A percentile compares a stretch with the other conserved stretches of the same genome.
phyloP scores from a whole-genome alignment of 2,888 invertebrate genomes.

The Dusona sp. region DNA sequence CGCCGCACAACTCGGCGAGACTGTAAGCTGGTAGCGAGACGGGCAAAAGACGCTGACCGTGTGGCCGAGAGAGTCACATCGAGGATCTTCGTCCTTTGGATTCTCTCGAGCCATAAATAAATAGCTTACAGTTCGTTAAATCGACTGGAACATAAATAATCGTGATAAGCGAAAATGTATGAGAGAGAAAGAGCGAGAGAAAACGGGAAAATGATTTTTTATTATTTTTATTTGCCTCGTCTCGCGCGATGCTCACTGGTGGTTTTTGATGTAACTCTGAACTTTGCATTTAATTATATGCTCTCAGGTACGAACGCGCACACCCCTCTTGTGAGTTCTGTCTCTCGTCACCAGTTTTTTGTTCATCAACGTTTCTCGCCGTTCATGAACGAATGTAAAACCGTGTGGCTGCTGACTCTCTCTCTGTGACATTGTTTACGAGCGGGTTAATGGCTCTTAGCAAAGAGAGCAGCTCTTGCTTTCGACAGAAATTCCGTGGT shows the following conservation, averaged over 20 bases:
- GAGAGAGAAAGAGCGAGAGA: constrained; percentile 38
- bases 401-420: neutral
- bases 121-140: constrained; percentile 69
- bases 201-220: constrained; percentile 39
- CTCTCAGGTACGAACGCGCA: constrained; percentile 2
- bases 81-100: constrained; percentile 45
- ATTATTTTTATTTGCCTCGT: constrained; percentile 22
- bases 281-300: constrained; percentile 55
- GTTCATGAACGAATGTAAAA: constrained; percentile 47
- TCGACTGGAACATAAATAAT: constrained; percentile 68
- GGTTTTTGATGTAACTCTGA: constrained; percentile 58
- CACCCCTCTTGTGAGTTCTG: constrained; percentile 19
- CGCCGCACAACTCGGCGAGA: constrained; percentile 36
- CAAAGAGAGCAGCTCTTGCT: constrained; percentile 31
- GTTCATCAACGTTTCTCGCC: constrained; percentile 46
- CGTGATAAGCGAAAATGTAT: constrained; percentile 62
- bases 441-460: constrained; percentile 55
- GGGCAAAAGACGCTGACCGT: constrained; percentile 37
- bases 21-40: constrained; percentile 26
- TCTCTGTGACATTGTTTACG: constrained; percentile 62
- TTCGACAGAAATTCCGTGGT: constrained; percentile 12
- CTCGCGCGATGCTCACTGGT: constrained; percentile 37
- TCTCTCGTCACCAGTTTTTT: constrained; percentile 56
- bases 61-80: constrained; percentile 61
- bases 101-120: constrained; percentile 64